These are phyloP conservation scores for Numida meleagris DNA, from an alignment of 2,113 vertebrate genomes.

Conservation along the genomic window DNA sequence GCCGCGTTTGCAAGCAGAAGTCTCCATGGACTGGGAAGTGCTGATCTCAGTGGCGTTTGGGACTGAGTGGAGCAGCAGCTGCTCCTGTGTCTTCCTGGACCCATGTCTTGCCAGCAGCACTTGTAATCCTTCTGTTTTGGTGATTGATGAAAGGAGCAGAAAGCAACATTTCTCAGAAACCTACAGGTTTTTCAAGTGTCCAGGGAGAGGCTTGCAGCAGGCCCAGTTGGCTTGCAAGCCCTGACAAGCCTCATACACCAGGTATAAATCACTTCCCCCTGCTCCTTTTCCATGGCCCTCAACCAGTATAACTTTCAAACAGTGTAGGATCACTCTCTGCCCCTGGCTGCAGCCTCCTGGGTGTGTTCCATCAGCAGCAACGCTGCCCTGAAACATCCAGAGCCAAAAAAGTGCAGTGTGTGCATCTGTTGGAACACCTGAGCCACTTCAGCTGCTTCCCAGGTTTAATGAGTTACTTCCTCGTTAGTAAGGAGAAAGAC, in stretches of 20 bases:
- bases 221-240: fast-evolving
- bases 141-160: background rate
- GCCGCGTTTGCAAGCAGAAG: background rate
- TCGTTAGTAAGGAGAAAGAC: background rate
- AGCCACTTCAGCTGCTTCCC: background rate
- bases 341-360: background rate
- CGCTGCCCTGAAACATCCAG: background rate
- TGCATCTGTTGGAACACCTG: background rate
- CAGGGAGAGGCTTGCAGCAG: background rate
- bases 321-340: background rate
- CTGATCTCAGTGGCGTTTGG: background rate
- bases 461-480: background rate
- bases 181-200: background rate
- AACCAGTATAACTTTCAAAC: background rate
- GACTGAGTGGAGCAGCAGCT: background rate
- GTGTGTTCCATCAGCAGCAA: background rate
- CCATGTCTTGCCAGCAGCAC: background rate
- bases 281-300: background rate
- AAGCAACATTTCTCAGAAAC: background rate
- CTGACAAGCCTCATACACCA: background rate
- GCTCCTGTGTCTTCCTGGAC: background rate
- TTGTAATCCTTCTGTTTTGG: background rate
- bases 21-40: fast-evolving
- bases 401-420: background rate
- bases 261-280: background rate